These are phyloP conservation scores for Aurelia coerulea DNA, from an alignment of 30 jellyfish, hydroid and myxozoan genomes.

Conservation along the genomic window DNA sequence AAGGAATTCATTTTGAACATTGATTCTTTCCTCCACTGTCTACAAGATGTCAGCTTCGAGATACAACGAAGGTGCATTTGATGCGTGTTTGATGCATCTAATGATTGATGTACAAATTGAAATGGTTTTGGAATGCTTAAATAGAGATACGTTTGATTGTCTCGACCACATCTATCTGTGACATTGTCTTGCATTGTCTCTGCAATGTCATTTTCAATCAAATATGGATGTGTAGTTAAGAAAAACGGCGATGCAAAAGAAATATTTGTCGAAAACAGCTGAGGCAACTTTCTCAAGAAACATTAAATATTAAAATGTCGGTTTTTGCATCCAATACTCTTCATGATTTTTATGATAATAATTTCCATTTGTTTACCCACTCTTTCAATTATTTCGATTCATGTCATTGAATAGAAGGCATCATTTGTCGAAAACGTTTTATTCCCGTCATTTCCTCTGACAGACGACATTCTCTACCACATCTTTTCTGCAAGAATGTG, in stretches of 20 bases:
- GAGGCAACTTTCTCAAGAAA: background rate
- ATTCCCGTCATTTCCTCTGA: background rate
- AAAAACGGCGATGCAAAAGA: constrained; percentile 37
- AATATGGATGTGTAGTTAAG: constrained; percentile 5
- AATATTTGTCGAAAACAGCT: constrained; percentile 20
- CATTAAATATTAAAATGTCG: constrained; percentile 55
- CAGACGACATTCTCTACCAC: background rate
- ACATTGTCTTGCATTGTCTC: background rate
- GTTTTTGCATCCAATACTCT: constrained; percentile 11
- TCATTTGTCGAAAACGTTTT: background rate
- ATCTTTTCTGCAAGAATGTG: background rate
- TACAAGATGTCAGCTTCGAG: too few species aligned
- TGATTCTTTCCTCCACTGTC: too few species aligned
- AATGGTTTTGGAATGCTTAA: background rate
- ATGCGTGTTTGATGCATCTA: too few species aligned
- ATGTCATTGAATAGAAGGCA: background rate
- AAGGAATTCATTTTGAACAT: too few species aligned
- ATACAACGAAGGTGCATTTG: too few species aligned
- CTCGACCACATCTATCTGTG: constrained; percentile 28
- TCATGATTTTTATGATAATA: constrained; percentile 23
- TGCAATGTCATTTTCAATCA: constrained; percentile 15
- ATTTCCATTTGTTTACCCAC: constrained; percentile 19
- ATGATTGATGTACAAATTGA: too few species aligned
- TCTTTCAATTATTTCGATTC: constrained; percentile 30
- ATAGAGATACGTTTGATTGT: background rate